A percentile compares a stretch with the other conserved stretches of the same genome.
These are phyloP conservation scores for Austrolebias charrua DNA, from an alignment of 2,797 vertebrate species.

Conservation along the genomic window DNA sequence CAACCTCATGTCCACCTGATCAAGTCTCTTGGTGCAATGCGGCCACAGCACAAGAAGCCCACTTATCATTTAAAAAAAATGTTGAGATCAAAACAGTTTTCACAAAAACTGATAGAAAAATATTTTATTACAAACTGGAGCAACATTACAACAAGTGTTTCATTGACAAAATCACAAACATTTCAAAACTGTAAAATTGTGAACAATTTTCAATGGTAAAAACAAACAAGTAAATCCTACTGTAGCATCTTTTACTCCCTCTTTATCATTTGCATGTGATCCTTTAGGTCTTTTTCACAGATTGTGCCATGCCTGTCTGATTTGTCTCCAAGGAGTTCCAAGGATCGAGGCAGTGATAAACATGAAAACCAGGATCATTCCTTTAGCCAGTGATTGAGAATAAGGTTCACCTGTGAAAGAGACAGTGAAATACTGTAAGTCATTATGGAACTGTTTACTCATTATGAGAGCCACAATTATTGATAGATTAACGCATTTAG, in stretches of 20 bases:
- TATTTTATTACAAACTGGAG: slow-evolving; percentile 45
- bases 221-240: slow-evolving; percentile 8
- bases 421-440: slow-evolving; percentile 23
- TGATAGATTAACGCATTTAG: not conserved
- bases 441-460: not conserved
- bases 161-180: slow-evolving; percentile 19
- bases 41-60: not conserved
- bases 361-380: slow-evolving; percentile 83
- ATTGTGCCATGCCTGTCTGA: slow-evolving; percentile 71
- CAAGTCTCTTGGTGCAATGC: no score
- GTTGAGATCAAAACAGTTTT: not conserved
- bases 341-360: slow-evolving; percentile 77
- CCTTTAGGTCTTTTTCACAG: not conserved
- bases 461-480: not conserved
- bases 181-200: slow-evolving; percentile 20
- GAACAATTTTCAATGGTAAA: not conserved
- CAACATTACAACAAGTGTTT: slow-evolving; percentile 21
- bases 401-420: slow-evolving; percentile 84
- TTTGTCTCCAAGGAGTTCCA: slow-evolving; percentile 82
- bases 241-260: not conserved
- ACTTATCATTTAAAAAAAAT: not conserved
- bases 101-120: slow-evolving; percentile 20
- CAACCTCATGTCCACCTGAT: no score
- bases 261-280: not conserved
- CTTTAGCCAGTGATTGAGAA: slow-evolving; percentile 85